phyloP scores from a whole-genome alignment of 2,888 invertebrate species.

The Xestia sexstrigata region DNA sequence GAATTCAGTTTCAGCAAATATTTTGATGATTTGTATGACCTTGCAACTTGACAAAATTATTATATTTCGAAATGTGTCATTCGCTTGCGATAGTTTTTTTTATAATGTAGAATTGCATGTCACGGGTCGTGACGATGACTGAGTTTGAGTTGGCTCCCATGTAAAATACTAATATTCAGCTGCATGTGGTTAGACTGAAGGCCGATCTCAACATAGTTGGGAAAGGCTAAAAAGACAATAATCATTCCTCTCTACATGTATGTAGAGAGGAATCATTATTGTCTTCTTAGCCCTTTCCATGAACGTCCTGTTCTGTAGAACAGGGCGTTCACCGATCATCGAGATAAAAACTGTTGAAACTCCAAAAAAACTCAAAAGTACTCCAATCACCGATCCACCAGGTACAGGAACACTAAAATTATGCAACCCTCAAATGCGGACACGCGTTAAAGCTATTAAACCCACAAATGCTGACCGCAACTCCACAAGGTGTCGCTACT shows the following conservation, averaged over 20 bases:
- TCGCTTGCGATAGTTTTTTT: too few relatives aligned
- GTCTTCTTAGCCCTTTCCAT: too few relatives aligned
- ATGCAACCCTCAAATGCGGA: slow-evolving; percentile 37
- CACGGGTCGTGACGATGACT: too few relatives aligned
- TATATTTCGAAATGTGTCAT: neutral
- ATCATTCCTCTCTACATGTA: too few relatives aligned
- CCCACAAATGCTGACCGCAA: slow-evolving; percentile 61
- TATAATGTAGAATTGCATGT: too few relatives aligned
- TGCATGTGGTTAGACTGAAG: too few relatives aligned
- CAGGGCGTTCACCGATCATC: neutral
- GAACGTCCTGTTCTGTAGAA: too few relatives aligned
- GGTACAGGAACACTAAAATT: slow-evolving; percentile 8
- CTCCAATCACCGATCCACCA: neutral
- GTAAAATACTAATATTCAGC: too few relatives aligned
- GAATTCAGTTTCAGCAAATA: neutral
- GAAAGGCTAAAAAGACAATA: too few relatives aligned
- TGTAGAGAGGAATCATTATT: too few relatives aligned
- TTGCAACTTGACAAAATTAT: neutral
- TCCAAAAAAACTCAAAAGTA: neutral
- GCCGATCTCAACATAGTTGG: too few relatives aligned
- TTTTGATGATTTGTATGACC: neutral
- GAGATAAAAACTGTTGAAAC: neutral
- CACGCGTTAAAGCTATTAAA: slow-evolving; percentile 55
- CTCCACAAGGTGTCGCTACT: slow-evolving; percentile 38
- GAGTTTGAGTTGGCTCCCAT: too few relatives aligned